phyloP scores from a whole-genome alignment of 2,888 invertebrate genomes.

The Rapana venosa region DNA sequence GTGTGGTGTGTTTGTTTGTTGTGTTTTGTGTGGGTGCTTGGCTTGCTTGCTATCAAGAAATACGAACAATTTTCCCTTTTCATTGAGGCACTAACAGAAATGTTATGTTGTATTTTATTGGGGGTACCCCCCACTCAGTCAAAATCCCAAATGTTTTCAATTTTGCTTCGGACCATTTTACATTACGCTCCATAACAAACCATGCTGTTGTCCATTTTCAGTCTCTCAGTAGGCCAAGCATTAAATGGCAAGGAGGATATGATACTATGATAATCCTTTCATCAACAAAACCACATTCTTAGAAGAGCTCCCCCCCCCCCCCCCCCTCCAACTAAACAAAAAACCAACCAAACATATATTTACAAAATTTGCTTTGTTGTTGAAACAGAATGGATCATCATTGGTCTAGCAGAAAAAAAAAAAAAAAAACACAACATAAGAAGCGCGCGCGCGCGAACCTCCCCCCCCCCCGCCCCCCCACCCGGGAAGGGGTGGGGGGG shows the following conservation, averaged over 20 bases:
- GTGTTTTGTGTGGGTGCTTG: not conserved
- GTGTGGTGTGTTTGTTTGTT: not conserved
- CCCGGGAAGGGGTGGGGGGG: no score
- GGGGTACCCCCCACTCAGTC: no score
- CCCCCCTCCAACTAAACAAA: not conserved
- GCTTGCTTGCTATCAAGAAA: not conserved
- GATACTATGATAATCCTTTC: not conserved
- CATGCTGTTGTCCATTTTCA: not conserved
- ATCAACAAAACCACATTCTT: no score
- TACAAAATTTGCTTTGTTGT: not conserved
- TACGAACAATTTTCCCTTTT: not conserved
- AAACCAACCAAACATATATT: not conserved
- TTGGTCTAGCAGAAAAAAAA: no score
- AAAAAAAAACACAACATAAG: no score
- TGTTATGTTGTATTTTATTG: not conserved
- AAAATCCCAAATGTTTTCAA: not conserved
- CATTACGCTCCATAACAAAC: slow-evolving; percentile 32
- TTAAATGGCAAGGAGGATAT: no score
- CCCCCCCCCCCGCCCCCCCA: no score
- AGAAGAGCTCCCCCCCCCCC: no score
- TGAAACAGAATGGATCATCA: no score
- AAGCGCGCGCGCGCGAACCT: not conserved
- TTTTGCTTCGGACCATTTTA: not conserved
- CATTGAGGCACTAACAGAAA: not conserved
- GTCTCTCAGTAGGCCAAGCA: not conserved